Base-by-base conservation (phyloP, 2,888 invertebrate genomes). In the Tipula lateralis region DNA sequence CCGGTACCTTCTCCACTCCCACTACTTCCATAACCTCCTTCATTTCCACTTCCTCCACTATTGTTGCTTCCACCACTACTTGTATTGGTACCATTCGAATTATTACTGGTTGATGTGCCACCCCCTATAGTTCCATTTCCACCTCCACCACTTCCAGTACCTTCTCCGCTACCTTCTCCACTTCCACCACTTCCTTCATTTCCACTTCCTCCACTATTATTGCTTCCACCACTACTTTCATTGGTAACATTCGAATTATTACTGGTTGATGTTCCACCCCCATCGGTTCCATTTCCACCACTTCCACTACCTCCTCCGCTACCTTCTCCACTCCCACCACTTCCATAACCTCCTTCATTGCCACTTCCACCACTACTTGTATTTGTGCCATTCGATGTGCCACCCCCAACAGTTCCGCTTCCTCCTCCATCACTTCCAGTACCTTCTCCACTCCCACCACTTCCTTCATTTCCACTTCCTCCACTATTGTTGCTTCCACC, bases 61-160 rank as follows among this genome's bases (percentile, higher is more conserved):
- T n/a, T n/a, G n/a, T n/a, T n/a, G n/a, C n/a, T n/a, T n/a, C n/a
- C n/a, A n/a, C n/a, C n/a, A n/a, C n/a, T n/a, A n/a, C n/a, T n/a
- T n/a, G n/a, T n/a, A n/a, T n/a, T n/a, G n/a, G n/a, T n/a, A n/a
- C n/a, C n/a, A n/a, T n/a, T n/a, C n/a, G n/a, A n/a, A n/a, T n/a
- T n/a, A n/a, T n/a, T n/a, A n/a, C n/a, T n/a, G n/a, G n/a, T n/a
- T n/a, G n/a, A n/a, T n/a, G n/a, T n/a, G n/a, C 86, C 83, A 0
- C 87, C 86, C 0, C 84, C 13, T 84, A 84, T 0, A 66, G 84
- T 0, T 87, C 87, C 87, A 85, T 85, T 30, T 85, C 86, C 44
- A 87, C 85, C n/a, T 87, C 85, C 83, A 87, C 86, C 86, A 0
- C 86, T 85, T 87, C 86, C 85, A 87, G 85, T 82, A 85, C 83